Percentiles rank a stretch among this genome's conserved stretches.
Evolutionary conservation across 2,888 invertebrate genomes (phyloP).

Genomic region (Mimachlamys varia): DNA sequence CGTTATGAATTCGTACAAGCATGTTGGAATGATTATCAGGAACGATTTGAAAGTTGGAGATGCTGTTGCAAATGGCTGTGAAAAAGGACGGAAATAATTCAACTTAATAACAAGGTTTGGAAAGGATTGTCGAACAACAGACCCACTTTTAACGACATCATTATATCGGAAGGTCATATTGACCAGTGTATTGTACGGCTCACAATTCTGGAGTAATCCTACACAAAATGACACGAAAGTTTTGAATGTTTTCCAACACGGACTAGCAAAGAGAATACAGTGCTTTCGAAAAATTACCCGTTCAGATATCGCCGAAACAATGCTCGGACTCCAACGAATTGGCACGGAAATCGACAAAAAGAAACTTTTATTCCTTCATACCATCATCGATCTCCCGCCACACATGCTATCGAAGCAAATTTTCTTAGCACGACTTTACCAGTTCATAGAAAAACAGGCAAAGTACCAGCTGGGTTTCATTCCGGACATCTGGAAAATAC

Average conservation of each 20-base stretch:
- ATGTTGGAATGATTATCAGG: background rate
- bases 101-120: background rate
- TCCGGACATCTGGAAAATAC: background rate
- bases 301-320: background rate
- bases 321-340: background rate
- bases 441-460: background rate
- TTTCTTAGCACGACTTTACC: background rate
- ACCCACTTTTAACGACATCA: background rate
- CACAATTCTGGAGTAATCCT: background rate
- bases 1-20: background rate
- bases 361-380: background rate
- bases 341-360: background rate
- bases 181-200: background rate
- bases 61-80: background rate
- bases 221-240: background rate
- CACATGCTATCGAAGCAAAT: background rate
- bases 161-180: background rate
- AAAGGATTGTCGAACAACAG: background rate
- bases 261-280: background rate
- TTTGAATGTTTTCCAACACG: background rate
- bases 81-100: slow-evolving; percentile 9
- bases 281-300: background rate
- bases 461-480: background rate
- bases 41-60: background rate
- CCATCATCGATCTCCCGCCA: background rate